Percentiles rank a stretch among this genome's conserved stretches.
These are phyloP conservation scores for Vombatus ursinus DNA, from an alignment of 2,113 vertebrate species.

Conservation along the genomic window DNA sequence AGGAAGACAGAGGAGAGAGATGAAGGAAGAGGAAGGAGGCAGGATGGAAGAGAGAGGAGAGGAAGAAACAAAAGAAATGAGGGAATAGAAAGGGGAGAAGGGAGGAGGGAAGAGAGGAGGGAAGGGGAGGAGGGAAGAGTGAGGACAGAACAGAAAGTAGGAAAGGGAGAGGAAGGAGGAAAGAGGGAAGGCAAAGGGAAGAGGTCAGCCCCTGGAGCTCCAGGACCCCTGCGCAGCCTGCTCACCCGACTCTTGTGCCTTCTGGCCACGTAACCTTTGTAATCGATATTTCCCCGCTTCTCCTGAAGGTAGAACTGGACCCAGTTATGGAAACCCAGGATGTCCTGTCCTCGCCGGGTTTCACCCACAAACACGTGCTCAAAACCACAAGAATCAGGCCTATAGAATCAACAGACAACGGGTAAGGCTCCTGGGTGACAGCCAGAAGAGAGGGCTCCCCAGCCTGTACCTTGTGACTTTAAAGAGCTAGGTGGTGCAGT, in stretches of 20 bases:
- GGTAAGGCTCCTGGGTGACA: neutral
- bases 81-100: neutral
- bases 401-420: conserved; percentile 59
- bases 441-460: neutral
- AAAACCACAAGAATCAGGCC: conserved; percentile 91
- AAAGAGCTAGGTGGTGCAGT: neutral
- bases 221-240: neutral
- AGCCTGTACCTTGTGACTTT: neutral
- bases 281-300: conserved; percentile 86
- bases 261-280: conserved; percentile 88
- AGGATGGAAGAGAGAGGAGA: neutral
- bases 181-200: neutral
- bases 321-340: conserved; percentile 93
- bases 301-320: conserved; percentile 93
- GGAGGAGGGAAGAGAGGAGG: neutral
- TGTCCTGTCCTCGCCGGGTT: conserved; percentile 83
- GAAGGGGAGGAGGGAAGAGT: neutral
- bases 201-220: neutral
- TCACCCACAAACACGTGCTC: conserved; percentile 94
- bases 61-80: neutral
- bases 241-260: conserved; percentile 85
- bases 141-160: neutral
- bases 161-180: neutral
- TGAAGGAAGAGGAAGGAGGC: too few species aligned
- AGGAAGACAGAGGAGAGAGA: too few species aligned